Conservation (phyloP, 2,113 vertebrate genomes). For the Proterorhinus semilunaris region DNA sequence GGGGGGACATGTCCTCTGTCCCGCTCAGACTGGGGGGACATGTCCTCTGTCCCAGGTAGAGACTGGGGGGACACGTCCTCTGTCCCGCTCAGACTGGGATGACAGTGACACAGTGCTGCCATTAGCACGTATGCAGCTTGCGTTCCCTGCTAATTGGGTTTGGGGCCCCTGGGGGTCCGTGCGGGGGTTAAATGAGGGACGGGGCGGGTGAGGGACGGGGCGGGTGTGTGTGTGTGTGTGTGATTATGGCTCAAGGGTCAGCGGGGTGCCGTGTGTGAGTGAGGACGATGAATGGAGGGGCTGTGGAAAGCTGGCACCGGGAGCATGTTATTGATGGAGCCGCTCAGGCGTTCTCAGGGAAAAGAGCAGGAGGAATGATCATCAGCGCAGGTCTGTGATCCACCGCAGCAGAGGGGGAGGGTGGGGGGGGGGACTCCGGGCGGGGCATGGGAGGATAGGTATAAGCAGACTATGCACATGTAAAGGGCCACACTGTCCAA, state of each 20-base stretch:
- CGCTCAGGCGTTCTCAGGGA: neutral
- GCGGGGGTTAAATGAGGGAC: slow-evolving; percentile 27
- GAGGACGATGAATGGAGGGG: neutral
- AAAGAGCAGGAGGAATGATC: neutral
- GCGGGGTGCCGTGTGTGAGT: slow-evolving; percentile 7
- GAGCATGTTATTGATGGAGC: slow-evolving; percentile 1
- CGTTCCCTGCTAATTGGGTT: slow-evolving; percentile 58
- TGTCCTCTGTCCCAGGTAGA: slow-evolving; percentile 23
- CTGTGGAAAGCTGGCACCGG: slow-evolving; percentile 12
- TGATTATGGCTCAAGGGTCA: slow-evolving; percentile 45
- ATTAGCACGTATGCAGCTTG: slow-evolving; percentile 50
- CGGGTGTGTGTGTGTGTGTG: slow-evolving; percentile 16
- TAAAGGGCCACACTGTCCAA: no score
- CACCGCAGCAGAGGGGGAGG: neutral
- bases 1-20: slow-evolving; percentile 21
- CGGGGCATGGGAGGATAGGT: no score
- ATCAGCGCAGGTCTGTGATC: neutral
- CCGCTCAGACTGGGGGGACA: slow-evolving; percentile 3
- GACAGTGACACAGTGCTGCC: slow-evolving; percentile 56
- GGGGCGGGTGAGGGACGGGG: slow-evolving; percentile 14
- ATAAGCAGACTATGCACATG: no score
- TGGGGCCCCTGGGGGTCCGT: slow-evolving; percentile 36
- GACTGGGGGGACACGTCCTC: slow-evolving; percentile 6
- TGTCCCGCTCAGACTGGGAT: slow-evolving; percentile 26
- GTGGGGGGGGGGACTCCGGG: no score